Evolutionary conservation across 2,113 vertebrate species (phyloP).

Genomic region (Mola mola): DNA sequence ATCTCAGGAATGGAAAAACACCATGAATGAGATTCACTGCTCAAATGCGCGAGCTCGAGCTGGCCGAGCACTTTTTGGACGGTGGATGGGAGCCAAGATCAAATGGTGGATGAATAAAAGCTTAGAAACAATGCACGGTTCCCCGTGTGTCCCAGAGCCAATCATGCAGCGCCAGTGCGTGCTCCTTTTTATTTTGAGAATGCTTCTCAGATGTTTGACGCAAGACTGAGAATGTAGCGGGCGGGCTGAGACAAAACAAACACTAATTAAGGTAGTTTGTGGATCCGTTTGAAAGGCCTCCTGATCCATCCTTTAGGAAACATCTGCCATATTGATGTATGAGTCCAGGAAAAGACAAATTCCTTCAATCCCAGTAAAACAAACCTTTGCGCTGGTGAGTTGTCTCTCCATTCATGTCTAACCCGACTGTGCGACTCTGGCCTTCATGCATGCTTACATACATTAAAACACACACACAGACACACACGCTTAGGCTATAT

Average conservation of each 20-base stretch:
- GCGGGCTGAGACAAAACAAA: constrained; percentile 74
- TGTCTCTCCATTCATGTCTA: constrained; percentile 30
- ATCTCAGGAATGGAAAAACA: constrained; percentile 74
- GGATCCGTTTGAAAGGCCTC: constrained; percentile 68
- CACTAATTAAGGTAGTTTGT: constrained; percentile 76
- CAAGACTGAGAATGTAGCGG: constrained; percentile 14
- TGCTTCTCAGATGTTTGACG: constrained; percentile 74
- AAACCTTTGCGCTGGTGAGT: constrained; percentile 47
- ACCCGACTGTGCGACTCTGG: neutral
- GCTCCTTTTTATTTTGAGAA: constrained; percentile 78
- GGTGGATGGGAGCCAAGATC: constrained; percentile 54
- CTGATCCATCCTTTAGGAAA: constrained; percentile 74
- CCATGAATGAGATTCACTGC: constrained; percentile 50
- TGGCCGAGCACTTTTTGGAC: constrained; percentile 25
- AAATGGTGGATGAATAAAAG: constrained; percentile 71
- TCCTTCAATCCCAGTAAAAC: constrained; percentile 70
- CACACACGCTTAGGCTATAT: constrained; percentile 23
- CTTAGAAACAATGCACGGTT: constrained; percentile 68
- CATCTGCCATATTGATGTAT: constrained; percentile 79
- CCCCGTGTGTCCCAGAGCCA: constrained; percentile 57
- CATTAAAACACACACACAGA: constrained; percentile 4
- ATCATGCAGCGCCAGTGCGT: constrained; percentile 44
- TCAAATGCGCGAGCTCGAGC: constrained; percentile 18
- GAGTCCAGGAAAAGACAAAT: constrained; percentile 74
- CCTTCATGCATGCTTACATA: constrained; percentile 5